Percentiles rank a stretch among this genome's conserved stretches.
phyloP scores from a whole-genome alignment of 1,140 invertebrate genomes.

The Stegodyphus mimosarum region DNA sequence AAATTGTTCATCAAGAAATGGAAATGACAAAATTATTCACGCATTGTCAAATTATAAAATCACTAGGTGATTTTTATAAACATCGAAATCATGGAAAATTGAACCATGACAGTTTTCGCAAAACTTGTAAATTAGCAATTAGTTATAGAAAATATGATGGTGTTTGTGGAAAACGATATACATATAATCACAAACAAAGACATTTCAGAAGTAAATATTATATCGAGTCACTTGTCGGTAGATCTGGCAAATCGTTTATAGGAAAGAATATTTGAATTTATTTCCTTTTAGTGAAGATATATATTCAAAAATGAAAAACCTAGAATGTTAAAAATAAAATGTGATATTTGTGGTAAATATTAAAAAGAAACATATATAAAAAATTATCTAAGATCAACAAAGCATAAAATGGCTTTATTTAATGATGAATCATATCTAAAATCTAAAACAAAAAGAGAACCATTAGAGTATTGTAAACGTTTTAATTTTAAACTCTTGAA shows the following conservation, averaged over 20 bases:
- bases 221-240: background rate
- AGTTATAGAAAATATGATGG: background rate
- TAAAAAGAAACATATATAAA: background rate
- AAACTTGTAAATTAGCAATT: background rate
- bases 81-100: background rate
- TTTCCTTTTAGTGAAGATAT: no score
- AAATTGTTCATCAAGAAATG: no score
- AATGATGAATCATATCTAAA: no score
- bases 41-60: background rate
- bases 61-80: conserved; percentile 3
- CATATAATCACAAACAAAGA: background rate
- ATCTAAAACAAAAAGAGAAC: no score
- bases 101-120: conserved; percentile 3
- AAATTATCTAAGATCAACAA: background rate
- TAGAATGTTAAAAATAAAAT: background rate
- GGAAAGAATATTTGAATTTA: no score
- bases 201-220: conserved; percentile 1
- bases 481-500: no score
- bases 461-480: no score
- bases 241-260: no score
- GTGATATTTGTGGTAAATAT: background rate
- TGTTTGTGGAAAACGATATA: background rate
- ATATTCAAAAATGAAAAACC: background rate
- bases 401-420: no score
- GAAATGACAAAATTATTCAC: no score